Percentiles rank a stretch among this genome's conserved stretches.
These are phyloP conservation scores for Panulirus ornatus DNA, from an alignment of 1,140 invertebrate genomes.

Conservation along the genomic window DNA sequence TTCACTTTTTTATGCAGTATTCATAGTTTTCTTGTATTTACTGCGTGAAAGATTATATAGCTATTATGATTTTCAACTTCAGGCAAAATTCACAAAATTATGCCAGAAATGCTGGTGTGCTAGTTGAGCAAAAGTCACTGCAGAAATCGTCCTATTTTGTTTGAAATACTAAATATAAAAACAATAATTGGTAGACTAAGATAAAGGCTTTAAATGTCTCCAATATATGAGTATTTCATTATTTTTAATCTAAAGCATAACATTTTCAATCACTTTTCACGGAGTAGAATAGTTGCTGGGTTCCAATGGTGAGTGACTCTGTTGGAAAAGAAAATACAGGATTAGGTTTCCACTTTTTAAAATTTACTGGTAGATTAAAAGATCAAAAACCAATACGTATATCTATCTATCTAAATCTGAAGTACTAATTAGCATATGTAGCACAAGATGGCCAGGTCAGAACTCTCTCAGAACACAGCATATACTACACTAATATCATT, in stretches of 20 bases:
- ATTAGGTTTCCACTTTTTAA: background rate
- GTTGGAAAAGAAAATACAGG: conserved; percentile 77
- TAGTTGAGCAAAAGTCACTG: background rate
- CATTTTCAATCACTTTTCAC: conserved; percentile 84
- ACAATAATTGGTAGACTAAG: background rate
- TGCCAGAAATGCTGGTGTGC: background rate
- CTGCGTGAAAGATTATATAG: too few relatives aligned
- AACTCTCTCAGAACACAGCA: background rate
- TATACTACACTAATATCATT: background rate
- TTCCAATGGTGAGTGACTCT: conserved; percentile 82
- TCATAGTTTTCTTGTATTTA: too few relatives aligned
- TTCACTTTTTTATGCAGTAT: too few relatives aligned
- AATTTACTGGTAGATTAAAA: background rate
- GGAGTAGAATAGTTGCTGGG: conserved; percentile 87
- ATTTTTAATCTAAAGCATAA: background rate
- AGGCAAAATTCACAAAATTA: too few relatives aligned
- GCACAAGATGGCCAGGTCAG: background rate
- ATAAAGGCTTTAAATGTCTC: background rate
- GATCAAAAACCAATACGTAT: background rate
- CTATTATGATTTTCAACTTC: too few relatives aligned
- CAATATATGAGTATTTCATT: background rate
- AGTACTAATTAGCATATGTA: background rate
- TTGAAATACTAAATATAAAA: background rate
- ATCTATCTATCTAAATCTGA: background rate
- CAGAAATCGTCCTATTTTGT: background rate